These are phyloP conservation scores for Choloepus hoffmanni DNA, from an alignment of 2,113 vertebrate genomes.

Conservation along the genomic window DNA sequence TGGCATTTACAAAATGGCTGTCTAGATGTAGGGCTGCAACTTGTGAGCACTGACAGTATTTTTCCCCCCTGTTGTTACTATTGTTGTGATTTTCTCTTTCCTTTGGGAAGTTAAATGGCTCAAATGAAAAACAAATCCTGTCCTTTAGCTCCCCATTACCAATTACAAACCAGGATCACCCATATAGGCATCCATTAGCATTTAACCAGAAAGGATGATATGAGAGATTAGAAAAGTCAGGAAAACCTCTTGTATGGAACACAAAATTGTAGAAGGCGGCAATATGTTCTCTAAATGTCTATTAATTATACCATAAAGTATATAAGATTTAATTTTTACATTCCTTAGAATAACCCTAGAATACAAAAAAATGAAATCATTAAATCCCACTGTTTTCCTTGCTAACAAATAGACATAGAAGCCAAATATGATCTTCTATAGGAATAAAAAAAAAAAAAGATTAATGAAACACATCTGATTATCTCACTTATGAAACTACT, in stretches of 20 bases:
- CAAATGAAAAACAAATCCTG: not conserved
- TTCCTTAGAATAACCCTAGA: not conserved
- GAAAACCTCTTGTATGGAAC: not conserved
- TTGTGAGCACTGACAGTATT: not conserved
- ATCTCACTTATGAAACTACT: conserved; percentile 34
- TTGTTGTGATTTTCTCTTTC: not conserved
- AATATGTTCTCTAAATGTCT: not conserved
- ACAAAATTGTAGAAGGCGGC: not conserved
- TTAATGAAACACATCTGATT: conserved; percentile 21
- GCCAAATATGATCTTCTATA: not conserved
- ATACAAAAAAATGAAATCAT: conserved; percentile 33
- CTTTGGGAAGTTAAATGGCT: not conserved
- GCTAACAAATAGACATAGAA: conserved; percentile 41
- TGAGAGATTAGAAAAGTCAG: not conserved
- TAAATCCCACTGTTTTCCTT: conserved; percentile 8
- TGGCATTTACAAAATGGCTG: not conserved
- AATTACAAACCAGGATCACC: not conserved
- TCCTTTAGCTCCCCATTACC: not conserved
- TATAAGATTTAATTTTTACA: not conserved
- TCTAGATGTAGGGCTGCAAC: not conserved
- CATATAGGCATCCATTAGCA: not conserved
- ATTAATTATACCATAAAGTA: not conserved
- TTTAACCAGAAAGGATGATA: not conserved
- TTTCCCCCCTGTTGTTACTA: not conserved
- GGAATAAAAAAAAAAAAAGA: not conserved